These are phyloP conservation scores for Sminthopsis crassicaudata DNA, from an alignment of 2,113 vertebrate species.

Conservation along the genomic window DNA sequence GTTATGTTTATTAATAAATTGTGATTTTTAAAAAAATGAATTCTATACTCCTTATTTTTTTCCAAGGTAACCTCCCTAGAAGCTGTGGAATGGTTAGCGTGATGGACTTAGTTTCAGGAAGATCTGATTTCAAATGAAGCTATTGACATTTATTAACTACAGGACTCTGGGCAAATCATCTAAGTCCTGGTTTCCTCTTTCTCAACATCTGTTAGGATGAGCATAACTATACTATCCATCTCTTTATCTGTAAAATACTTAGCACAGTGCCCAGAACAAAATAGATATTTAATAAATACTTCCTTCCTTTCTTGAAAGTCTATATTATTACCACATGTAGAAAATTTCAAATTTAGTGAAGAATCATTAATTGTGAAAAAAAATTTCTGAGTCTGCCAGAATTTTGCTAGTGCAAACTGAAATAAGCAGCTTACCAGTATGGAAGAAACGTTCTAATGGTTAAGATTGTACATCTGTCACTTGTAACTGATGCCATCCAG, in stretches of 20 bases:
- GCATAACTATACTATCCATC: not conserved
- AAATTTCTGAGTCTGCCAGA: constrained; percentile 31
- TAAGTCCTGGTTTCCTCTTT: not conserved
- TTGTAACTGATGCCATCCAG: not conserved
- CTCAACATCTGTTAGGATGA: not conserved
- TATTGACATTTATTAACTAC: not conserved
- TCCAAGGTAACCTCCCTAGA: not conserved
- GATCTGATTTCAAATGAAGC: not conserved
- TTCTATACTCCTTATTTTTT: too few species aligned
- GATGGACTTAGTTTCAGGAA: not conserved
- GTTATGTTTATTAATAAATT: not conserved
- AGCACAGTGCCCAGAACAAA: too few species aligned
- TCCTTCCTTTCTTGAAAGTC: not conserved
- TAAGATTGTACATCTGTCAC: too few species aligned
- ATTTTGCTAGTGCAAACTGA: constrained; percentile 33
- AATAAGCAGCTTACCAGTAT: constrained; percentile 34
- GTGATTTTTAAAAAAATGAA: too few species aligned
- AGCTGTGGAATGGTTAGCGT: too few species aligned
- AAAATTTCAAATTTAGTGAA: too few species aligned
- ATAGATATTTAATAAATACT: not conserved
- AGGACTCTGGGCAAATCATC: not conserved
- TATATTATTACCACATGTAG: too few species aligned
- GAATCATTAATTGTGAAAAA: constrained; percentile 23
- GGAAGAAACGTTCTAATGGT: constrained; percentile 30
- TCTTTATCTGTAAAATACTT: not conserved